Base-by-base conservation (phyloP, 2,888 invertebrate species). In the Thera obeliscata region DNA sequence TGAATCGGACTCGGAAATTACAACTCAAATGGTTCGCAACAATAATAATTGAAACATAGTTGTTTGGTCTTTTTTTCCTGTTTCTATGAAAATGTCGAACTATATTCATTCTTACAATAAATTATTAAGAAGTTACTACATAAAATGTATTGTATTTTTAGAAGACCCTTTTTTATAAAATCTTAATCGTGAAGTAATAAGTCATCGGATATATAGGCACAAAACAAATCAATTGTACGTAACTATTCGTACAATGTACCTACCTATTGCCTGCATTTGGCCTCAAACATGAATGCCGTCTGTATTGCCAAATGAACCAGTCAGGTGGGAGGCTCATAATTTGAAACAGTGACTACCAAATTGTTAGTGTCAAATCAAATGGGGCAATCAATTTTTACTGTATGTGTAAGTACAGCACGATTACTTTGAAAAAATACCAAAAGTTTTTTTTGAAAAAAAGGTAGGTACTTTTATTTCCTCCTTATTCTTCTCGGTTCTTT, bases 241-340 rank as follows among this genome's bases (percentile, higher is more conserved):
- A 11, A 12, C 1, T 35, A 8, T 43, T 8, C 8, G 56, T 12
- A 41, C 12, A 41, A 56, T 36, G 36, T 38, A 22, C 22, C 22
- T 22, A 54, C 11, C 12, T 50, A 33, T 56, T 56, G 60, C 43
- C 41, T 58, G 35, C 43, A 50, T 77, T 77, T 78, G 82, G 78
- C 86, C 85, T 86, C 82, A 77, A 74, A 71, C 71, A 74, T 73
- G 80, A 82, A 83, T 82, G 79, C 77, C 66, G 76, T 9, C 2
- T 5, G 7, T 74, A 77, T 82, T 87, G 84, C 81, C 83, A 75
- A 84, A 84, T 81, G 70, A 83, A 85, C 85, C 81, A 79, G 83
- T 82, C 74, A 74, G 77, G 80, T 82, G 80, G 81, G 80, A 80
- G 75, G 73, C 71, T 76, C 72, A 66, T 76, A 76, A 73, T 64